phyloP scores from a whole-genome alignment of 23 tunicate species.

The Styela plicata region DNA sequence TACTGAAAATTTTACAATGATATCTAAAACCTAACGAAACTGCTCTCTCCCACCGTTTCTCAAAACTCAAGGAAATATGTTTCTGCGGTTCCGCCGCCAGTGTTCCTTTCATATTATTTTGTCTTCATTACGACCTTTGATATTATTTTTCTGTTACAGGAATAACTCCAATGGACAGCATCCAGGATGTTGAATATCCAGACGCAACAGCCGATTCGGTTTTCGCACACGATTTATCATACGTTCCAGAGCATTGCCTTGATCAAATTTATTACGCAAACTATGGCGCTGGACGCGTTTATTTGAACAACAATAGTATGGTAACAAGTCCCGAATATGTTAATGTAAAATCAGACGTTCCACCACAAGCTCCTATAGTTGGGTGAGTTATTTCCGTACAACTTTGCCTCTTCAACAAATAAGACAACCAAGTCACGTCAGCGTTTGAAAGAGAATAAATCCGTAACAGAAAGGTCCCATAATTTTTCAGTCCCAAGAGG shows the following conservation, averaged over 20 bases:
- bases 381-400: too few species aligned
- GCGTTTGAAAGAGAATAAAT: background rate
- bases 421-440: background rate
- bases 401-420: too few species aligned
- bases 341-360: conserved; percentile 13
- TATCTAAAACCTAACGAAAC: too few species aligned
- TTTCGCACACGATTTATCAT: conserved; percentile 33
- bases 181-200: conserved; percentile 16
- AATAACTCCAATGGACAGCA: conserved; percentile 69
- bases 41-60: too few species aligned
- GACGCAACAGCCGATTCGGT: conserved; percentile 68
- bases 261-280: conserved; percentile 31
- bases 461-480: background rate
- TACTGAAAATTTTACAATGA: background rate
- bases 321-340: conserved; percentile 2
- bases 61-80: too few species aligned
- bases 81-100: too few species aligned
- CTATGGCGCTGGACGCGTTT: conserved; percentile 21
- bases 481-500: too few species aligned
- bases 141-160: conserved; percentile 36
- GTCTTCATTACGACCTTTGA: too few species aligned
- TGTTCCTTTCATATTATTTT: too few species aligned
- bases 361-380: background rate
- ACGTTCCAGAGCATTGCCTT: conserved; percentile 23
- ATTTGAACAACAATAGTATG: conserved; percentile 53